phyloP scores from a whole-genome alignment of 2,888 invertebrate species.

The Xestia xanthographa region DNA sequence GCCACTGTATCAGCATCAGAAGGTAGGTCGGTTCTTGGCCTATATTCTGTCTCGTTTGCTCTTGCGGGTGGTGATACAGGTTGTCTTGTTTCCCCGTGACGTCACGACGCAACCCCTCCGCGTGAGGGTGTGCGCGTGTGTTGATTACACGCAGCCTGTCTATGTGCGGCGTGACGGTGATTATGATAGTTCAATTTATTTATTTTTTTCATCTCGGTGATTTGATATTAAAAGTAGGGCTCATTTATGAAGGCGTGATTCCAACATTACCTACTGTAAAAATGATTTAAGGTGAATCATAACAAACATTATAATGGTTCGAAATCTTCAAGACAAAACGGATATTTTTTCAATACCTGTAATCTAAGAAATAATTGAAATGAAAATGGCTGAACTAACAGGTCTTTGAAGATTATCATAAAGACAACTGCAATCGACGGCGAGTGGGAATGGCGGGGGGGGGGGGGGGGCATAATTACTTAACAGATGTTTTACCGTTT shows the following conservation, averaged over 20 bases:
- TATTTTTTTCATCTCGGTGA: conserved; percentile 20
- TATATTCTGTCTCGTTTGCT: conserved; percentile 84
- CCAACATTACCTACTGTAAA: background rate
- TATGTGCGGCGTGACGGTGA: conserved; percentile 70
- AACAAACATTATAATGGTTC: background rate
- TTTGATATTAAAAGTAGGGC: background rate
- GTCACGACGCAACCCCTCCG: conserved; percentile 84
- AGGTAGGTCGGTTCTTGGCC: conserved; percentile 90
- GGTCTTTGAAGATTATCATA: conserved; percentile 21
- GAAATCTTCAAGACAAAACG: background rate
- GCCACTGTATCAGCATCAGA: conserved; percentile 81
- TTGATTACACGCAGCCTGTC: conserved; percentile 74
- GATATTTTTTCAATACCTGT: background rate
- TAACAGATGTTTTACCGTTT: conserved; percentile 23
- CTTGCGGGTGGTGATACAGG: conserved; percentile 60
- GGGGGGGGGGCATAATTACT: conserved; percentile 35
- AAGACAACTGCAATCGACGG: conserved; percentile 36
- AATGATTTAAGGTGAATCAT: background rate
- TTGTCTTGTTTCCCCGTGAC: conserved; percentile 83
- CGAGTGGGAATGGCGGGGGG: too few species aligned
- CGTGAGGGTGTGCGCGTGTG: conserved; percentile 77
- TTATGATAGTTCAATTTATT: conserved; percentile 71
- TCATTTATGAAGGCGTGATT: background rate
- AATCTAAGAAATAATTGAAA: background rate
- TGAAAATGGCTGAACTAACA: conserved; percentile 1